Conservation (phyloP, 2,113 vertebrate species). For the Emydura subglobosa region DNA sequence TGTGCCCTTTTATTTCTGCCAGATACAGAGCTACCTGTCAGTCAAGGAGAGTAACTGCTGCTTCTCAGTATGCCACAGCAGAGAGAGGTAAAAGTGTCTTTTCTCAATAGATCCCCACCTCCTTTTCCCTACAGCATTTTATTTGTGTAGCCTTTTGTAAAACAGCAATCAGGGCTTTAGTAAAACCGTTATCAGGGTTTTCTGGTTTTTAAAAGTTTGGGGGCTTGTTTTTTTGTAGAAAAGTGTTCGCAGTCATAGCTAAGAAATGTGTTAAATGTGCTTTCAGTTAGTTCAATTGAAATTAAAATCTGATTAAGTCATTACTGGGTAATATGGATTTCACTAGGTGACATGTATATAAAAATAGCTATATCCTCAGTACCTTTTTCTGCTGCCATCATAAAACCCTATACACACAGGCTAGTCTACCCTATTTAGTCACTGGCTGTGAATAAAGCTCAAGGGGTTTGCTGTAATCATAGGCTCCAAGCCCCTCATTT, state of each 20-base stretch:
- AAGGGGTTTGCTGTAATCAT: background rate
- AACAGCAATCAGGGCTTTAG: background rate
- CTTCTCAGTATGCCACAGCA: constrained; percentile 37
- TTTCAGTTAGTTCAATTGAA: background rate
- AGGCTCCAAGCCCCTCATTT: background rate
- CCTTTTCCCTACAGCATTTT: constrained; percentile 32
- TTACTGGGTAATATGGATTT: constrained; percentile 30
- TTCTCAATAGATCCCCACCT: constrained; percentile 35
- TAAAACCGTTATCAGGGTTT: background rate
- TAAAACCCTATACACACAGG: background rate
- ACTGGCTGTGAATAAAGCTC: background rate
- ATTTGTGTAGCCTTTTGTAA: background rate
- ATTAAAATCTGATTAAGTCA: constrained; percentile 41
- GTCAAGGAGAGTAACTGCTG: background rate
- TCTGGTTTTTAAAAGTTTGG: background rate
- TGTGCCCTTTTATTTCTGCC: constrained; percentile 51
- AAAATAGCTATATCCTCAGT: background rate
- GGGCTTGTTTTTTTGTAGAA: constrained; percentile 33
- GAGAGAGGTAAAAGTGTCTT: background rate
- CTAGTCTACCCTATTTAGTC: background rate
- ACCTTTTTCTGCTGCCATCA: constrained; percentile 17
- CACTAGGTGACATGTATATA: background rate
- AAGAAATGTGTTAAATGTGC: constrained; percentile 49
- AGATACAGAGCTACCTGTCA: constrained; percentile 41
- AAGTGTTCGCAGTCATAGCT: background rate